A percentile compares a stretch with the other conserved stretches of the same genome.
Conservation (phyloP, 1,140 invertebrate genomes). For the Drosophila truncata region DNA sequence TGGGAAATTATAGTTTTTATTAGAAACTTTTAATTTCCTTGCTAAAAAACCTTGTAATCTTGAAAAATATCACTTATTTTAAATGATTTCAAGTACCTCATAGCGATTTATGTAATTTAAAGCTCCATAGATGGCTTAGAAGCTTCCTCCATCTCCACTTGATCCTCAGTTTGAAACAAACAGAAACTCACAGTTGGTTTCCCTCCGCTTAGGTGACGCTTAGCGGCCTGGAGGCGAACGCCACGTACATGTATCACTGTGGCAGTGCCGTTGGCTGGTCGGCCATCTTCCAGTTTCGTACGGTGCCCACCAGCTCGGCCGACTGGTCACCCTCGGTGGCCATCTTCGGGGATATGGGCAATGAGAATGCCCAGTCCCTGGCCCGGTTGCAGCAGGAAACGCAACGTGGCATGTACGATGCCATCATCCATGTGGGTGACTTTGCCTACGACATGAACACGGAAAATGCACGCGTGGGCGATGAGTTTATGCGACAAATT, state of each 20-base stretch:
- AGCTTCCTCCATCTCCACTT: too few relatives aligned
- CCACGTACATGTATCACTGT: conserved; percentile 92
- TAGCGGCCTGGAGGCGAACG: conserved; percentile 87
- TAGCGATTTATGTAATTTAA: neutral
- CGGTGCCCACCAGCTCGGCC: conserved; percentile 86
- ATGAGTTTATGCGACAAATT: conserved; percentile 96
- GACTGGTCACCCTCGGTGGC: conserved; percentile 93
- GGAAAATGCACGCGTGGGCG: conserved; percentile 91
- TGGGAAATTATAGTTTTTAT: too few relatives aligned
- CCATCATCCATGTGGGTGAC: conserved; percentile 97
- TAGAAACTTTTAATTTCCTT: too few relatives aligned
- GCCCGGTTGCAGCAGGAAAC: conserved; percentile 93
- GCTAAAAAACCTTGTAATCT: neutral
- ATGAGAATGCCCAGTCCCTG: conserved; percentile 94
- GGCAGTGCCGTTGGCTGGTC: conserved; percentile 94
- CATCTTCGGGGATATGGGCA: conserved; percentile 97
- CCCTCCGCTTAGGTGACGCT: conserved; percentile 86
- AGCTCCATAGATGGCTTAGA: neutral
- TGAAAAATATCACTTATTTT: too few relatives aligned
- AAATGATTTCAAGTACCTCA: neutral
- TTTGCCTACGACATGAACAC: conserved; percentile 98
- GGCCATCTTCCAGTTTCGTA: conserved; percentile 90
- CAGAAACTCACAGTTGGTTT: conserved; percentile 10
- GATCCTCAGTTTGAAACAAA: neutral
- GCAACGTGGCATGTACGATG: conserved; percentile 92